phyloP scores from a whole-genome alignment of 2,113 vertebrate genomes.

The Gnathonemus echidnorhynchus region DNA sequence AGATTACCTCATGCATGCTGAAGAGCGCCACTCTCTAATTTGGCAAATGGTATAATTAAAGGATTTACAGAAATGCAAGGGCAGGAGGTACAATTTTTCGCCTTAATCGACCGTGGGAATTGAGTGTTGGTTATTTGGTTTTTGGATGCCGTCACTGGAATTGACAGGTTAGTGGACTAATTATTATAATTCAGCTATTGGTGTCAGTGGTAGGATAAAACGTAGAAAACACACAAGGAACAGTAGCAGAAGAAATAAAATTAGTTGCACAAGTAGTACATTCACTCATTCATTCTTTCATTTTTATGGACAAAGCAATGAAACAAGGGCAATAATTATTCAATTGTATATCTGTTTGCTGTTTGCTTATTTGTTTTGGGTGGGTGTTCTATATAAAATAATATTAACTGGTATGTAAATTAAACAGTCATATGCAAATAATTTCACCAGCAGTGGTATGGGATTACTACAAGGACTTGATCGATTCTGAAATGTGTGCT shows the following conservation, averaged over 20 bases:
- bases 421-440: not conserved
- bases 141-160: not conserved
- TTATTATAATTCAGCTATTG: not conserved
- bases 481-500: not conserved
- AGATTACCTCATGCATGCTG: slow-evolving; percentile 7
- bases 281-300: not conserved
- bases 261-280: not conserved
- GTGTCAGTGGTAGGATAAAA: not conserved
- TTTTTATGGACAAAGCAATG: not conserved
- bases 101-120: slow-evolving; percentile 13
- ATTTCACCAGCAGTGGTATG: not conserved
- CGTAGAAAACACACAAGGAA: not conserved
- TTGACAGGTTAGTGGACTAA: slow-evolving; percentile 4
- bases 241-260: not conserved
- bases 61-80: slow-evolving; percentile 15
- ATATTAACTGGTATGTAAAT: not conserved
- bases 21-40: slow-evolving; percentile 6
- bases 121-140: not conserved
- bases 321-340: not conserved
- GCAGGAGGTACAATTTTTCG: slow-evolving; percentile 15
- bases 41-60: slow-evolving; percentile 18
- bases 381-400: not conserved
- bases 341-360: not conserved
- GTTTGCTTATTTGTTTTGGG: not conserved
- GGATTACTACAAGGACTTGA: not conserved